Conservation (phyloP, 2,888 invertebrate genomes). For the Dryomyza anilis region DNA sequence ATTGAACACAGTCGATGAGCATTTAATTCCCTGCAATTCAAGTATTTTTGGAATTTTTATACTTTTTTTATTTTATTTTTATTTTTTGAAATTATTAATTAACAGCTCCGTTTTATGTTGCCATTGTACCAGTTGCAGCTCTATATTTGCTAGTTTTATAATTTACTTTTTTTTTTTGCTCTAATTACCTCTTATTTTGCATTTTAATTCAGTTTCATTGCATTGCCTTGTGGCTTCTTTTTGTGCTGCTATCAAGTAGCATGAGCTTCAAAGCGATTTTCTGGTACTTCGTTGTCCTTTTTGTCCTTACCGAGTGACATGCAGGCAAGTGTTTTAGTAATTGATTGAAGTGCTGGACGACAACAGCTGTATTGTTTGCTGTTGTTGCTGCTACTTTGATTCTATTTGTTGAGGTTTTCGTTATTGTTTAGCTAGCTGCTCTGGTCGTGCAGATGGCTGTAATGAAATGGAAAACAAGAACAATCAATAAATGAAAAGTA, state of each 20-base stretch:
- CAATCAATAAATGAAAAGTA: not conserved
- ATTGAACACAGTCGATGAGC: not conserved
- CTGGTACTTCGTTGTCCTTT: slow-evolving; percentile 1
- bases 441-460: not conserved
- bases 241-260: not conserved
- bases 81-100: no score
- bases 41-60: not conserved
- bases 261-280: no score
- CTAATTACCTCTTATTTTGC: not conserved
- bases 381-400: not conserved
- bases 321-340: slow-evolving; percentile 1
- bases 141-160: not conserved
- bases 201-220: not conserved
- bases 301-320: not conserved
- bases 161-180: no score
- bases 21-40: not conserved
- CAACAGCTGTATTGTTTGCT: not conserved
- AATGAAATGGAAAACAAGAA: not conserved
- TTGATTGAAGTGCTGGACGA: not conserved
- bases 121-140: not conserved
- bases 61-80: not conserved
- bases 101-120: not conserved
- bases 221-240: not conserved
- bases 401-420: not conserved
- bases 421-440: no score